phyloP scores from a whole-genome alignment of 2,113 vertebrate genomes.

The Lepisosteus osseus region DNA sequence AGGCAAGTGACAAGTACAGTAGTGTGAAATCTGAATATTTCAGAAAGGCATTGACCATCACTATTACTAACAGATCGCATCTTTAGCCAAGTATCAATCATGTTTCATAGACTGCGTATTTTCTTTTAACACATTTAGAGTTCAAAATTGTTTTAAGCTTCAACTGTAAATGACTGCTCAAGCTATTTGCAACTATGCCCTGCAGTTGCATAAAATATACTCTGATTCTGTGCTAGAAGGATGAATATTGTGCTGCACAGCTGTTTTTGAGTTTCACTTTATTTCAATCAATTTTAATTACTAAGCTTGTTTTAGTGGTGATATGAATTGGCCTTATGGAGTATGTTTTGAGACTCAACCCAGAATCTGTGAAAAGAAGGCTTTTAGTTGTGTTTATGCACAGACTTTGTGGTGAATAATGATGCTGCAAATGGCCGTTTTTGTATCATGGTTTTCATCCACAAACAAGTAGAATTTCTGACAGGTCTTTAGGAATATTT shows the following conservation, averaged over 20 bases:
- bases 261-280: neutral
- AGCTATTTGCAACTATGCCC: neutral
- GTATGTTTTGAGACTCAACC: neutral
- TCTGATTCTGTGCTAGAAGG: neutral
- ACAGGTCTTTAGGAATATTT: neutral
- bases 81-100: neutral
- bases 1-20: neutral
- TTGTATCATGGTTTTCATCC: neutral
- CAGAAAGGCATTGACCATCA: neutral
- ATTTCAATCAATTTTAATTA: neutral
- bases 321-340: neutral
- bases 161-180: neutral
- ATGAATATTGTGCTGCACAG: neutral
- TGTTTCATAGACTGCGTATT: neutral
- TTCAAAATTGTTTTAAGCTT: conserved; percentile 9
- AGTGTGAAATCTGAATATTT: conserved; percentile 7
- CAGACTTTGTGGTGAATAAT: neutral
- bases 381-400: neutral
- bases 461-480: neutral
- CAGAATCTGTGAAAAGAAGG: neutral
- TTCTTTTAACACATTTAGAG: neutral
- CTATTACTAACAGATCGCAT: neutral
- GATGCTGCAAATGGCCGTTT: neutral
- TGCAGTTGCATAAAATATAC: neutral
- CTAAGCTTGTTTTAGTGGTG: neutral